Evolutionary conservation across 2,113 vertebrate species (phyloP), one percentile per base, ranked within the genome.

Genomic region (Dipodomys spectabilis): DNA sequence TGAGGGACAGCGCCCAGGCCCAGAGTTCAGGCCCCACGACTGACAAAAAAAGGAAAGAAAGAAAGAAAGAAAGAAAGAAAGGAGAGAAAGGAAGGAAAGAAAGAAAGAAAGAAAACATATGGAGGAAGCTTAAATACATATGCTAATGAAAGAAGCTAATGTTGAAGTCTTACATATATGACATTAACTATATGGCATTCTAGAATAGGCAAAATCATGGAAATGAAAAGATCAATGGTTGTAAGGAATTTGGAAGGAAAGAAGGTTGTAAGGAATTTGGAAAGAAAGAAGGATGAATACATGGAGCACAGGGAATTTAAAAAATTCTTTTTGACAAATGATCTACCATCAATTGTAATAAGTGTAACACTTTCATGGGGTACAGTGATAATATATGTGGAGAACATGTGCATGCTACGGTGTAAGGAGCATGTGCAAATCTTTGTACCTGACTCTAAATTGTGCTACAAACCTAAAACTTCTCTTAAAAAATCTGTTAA

Each of bases 141-240:
- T 62, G 68, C 35, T 91, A 82, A 86, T 32, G 23, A 90, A 85
- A 92, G 15, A 92, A 89, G 74, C 18, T n/a, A 72, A 82, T 71
- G 4, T 78, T 64, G 89, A 89, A 71, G 23, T n/a, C 72, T 81
- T 23, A 74, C 18, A 44, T 32, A 4, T 69, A 68, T 22, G 20
- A 75, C 9, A 79, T 23, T 60, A 91, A 73, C 30, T 67, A 45
- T 6, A 78, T 28, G 44, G 45, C 74, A 73, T 78, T 78, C 13
- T 90, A 44, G 30, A 73, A 82, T 92, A 92, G 45, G 49, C 10
- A 64, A 71, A 82, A 62, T 68, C 15, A 57, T 57, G 53, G 53
- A 25, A 68, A 16, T 84, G 49, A 73, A 78, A 64, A 86, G n/a
- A 69, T 49, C 45, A 39, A 65, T 69, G 44, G 22, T 35, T 86